These are phyloP conservation scores for Miniopterus natalensis DNA, from an alignment of 2,113 vertebrate genomes.

Conservation along the genomic window DNA sequence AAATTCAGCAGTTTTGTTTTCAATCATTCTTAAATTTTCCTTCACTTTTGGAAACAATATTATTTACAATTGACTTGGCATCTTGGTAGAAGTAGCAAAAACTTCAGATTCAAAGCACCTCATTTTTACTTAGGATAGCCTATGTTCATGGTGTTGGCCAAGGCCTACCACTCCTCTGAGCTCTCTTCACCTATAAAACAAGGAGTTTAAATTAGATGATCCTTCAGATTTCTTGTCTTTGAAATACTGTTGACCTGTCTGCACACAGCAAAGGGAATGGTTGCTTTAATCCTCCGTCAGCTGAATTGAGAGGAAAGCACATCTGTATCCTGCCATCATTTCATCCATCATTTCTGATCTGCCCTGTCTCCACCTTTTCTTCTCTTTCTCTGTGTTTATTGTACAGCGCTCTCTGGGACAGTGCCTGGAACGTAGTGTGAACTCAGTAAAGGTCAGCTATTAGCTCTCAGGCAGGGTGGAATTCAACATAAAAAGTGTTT, in stretches of 20 bases:
- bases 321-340: not conserved
- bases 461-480: not conserved
- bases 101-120: not conserved
- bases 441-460: not conserved
- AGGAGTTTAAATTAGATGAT: not conserved
- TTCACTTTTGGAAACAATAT: constrained; percentile 24
- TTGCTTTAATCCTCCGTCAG: not conserved
- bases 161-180: not conserved
- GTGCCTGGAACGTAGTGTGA: not conserved
- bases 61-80: not conserved
- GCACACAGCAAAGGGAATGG: not conserved
- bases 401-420: not conserved
- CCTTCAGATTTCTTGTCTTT: not conserved
- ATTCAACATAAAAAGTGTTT: not conserved
- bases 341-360: not conserved
- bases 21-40: not conserved
- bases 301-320: not conserved
- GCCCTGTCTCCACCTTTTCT: not conserved
- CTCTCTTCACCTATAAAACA: not conserved
- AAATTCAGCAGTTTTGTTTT: not conserved
- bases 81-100: not conserved
- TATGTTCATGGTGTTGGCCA: not conserved
- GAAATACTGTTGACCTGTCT: not conserved
- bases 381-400: fast-evolving
- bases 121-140: not conserved